Conservation (phyloP, 2,888 invertebrate genomes). For the Caenorhabditis virilis region DNA sequence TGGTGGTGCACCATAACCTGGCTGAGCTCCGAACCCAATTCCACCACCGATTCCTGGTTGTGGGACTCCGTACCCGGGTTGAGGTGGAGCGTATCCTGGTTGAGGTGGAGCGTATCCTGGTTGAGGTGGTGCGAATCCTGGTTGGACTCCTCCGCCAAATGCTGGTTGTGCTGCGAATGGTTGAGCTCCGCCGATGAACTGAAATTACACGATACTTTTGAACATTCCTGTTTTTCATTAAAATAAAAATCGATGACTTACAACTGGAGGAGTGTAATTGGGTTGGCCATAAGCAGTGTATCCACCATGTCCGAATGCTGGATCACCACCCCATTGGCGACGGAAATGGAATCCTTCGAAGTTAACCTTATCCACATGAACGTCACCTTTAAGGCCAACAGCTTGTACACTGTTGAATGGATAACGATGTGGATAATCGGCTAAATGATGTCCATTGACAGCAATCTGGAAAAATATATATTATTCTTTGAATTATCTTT, state of each 20-base stretch:
- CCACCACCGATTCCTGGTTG: neutral
- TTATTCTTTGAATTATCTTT: neutral
- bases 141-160: neutral
- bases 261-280: constrained; percentile 43
- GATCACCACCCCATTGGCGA: constrained; percentile 21
- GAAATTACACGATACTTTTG: no score
- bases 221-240: no score
- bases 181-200: neutral
- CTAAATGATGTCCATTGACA: constrained; percentile 54
- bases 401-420: constrained; percentile 55
- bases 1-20: constrained; percentile 12
- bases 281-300: constrained; percentile 51
- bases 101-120: neutral
- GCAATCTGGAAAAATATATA: constrained; percentile 39
- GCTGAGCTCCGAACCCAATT: constrained; percentile 6
- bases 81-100: neutral
- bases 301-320: constrained; percentile 51
- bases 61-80: neutral
- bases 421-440: constrained; percentile 55
- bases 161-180: neutral
- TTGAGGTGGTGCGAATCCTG: neutral
- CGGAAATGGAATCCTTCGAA: constrained; percentile 57
- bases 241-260: no score
- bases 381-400: constrained; percentile 52
- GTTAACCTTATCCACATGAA: constrained; percentile 52